phyloP scores from a whole-genome alignment of 1,140 invertebrate genomes.

The Bicyclus anynana region DNA sequence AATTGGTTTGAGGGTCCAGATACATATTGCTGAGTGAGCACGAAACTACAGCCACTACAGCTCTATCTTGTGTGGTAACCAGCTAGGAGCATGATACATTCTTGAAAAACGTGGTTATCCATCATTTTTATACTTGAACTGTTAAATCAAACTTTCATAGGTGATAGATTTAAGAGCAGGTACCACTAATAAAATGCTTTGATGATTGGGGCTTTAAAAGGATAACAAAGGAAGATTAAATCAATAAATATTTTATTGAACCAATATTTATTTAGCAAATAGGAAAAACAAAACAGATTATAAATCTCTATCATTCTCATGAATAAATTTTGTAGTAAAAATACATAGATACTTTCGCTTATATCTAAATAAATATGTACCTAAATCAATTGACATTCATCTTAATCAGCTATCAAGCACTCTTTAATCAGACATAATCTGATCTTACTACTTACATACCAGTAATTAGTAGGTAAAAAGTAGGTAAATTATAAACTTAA shows the following conservation, averaged over 20 bases:
- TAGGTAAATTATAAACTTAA: background rate
- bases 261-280: background rate
- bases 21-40: too few species aligned
- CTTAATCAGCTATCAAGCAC: conserved; percentile 10
- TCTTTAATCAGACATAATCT: background rate
- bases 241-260: conserved; percentile 2
- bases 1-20: too few species aligned
- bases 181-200: too few species aligned
- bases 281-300: conserved; percentile 9
- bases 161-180: too few species aligned
- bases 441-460: background rate
- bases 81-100: too few species aligned
- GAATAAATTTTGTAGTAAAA: conserved; percentile 21
- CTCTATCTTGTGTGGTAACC: too few species aligned
- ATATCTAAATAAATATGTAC: conserved; percentile 25
- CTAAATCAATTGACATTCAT: conserved; percentile 14
- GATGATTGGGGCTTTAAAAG: background rate
- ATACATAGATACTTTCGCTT: conserved; percentile 17
- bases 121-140: too few species aligned
- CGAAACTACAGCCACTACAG: too few species aligned
- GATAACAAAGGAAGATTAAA: background rate
- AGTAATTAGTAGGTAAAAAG: too few species aligned
- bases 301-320: conserved; percentile 6
- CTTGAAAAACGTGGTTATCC: too few species aligned
- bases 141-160: too few species aligned